Evolutionary conservation across 2,797 vertebrate genomes (phyloP).

Genomic region (Esox lucius): DNA sequence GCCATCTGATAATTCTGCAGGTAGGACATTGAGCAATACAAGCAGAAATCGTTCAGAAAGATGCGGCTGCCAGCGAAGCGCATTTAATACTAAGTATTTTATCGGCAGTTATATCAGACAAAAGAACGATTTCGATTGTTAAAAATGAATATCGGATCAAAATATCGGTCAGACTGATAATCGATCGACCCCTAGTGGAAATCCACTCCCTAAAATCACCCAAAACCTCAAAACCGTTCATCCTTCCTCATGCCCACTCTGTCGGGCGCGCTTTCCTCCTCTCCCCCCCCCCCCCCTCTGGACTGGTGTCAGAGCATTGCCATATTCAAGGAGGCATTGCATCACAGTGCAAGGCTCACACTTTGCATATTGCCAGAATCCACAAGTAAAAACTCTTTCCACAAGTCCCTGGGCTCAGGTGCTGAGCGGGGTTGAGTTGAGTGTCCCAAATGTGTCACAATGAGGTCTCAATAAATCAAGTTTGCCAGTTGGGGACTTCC

Average conservation of each 20-base stretch:
- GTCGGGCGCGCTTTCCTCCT: constrained; percentile 29
- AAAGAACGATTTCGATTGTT: too few relatives aligned
- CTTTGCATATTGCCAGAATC: constrained; percentile 39
- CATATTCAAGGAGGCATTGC: constrained; percentile 44
- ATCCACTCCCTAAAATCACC: constrained; percentile 25
- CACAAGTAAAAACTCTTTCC: constrained; percentile 51
- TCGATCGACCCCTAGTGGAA: too few relatives aligned
- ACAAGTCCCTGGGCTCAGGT: constrained; percentile 58
- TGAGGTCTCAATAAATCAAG: constrained; percentile 57
- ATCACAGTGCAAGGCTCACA: constrained; percentile 34
- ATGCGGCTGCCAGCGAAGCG: too few relatives aligned
- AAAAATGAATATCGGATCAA: too few relatives aligned
- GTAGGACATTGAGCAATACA: too few relatives aligned
- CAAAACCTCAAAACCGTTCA: constrained; percentile 60
- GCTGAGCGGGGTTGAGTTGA: constrained; percentile 46
- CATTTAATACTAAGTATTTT: too few relatives aligned
- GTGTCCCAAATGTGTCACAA: constrained; percentile 46
- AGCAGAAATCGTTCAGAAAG: too few relatives aligned
- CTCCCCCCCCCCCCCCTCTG: constrained; percentile 38
- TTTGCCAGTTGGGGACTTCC: constrained; percentile 57
- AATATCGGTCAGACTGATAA: too few relatives aligned
- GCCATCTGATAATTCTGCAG: too few relatives aligned
- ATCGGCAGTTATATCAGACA: too few relatives aligned
- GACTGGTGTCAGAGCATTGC: constrained; percentile 32
- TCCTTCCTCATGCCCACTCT: constrained; percentile 35